Percentiles rank a stretch among this genome's conserved stretches.
Evolutionary conservation across 1,140 invertebrate species (phyloP).

Genomic region (Drosophila mauritiana): DNA sequence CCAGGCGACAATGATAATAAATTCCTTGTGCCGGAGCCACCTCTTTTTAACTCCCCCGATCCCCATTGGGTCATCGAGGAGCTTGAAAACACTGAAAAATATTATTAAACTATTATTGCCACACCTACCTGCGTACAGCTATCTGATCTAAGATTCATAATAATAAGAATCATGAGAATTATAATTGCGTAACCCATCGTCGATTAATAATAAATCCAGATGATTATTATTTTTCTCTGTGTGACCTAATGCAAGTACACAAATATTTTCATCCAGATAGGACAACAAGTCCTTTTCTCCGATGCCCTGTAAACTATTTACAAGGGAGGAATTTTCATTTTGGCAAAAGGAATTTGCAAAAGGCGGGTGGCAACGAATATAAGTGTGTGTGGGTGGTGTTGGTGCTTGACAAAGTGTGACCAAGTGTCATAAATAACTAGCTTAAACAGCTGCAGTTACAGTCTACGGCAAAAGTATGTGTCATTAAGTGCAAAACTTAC

Average conservation of each 20-base stretch:
- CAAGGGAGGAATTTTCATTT: constrained; percentile 75
- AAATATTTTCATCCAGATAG: constrained; percentile 61
- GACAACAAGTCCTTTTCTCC: constrained; percentile 35
- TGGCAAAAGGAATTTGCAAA: constrained; percentile 74
- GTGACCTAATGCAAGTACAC: constrained; percentile 60
- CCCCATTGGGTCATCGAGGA: background rate
- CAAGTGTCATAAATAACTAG: constrained; percentile 76
- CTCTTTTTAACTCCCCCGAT: constrained; percentile 8
- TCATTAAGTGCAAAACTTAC: constrained; percentile 70
- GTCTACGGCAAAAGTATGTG: constrained; percentile 56
- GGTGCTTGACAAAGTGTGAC: constrained; percentile 48
- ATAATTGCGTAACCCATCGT: too few species aligned
- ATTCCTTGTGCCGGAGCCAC: constrained; percentile 44
- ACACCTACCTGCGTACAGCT: too few species aligned
- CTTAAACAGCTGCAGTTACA: constrained; percentile 72
- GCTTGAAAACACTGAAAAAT: background rate
- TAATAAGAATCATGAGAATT: too few species aligned
- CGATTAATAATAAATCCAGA: too few species aligned
- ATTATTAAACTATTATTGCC: background rate
- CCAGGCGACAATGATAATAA: constrained; percentile 74
- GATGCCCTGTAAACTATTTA: constrained; percentile 53
- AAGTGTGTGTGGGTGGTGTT: constrained; percentile 8
- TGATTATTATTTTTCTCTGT: background rate
- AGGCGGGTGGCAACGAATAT: background rate
- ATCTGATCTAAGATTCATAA: background rate